phyloP scores from a whole-genome alignment of 2,797 vertebrate species.

The Acanthornis magna region DNA sequence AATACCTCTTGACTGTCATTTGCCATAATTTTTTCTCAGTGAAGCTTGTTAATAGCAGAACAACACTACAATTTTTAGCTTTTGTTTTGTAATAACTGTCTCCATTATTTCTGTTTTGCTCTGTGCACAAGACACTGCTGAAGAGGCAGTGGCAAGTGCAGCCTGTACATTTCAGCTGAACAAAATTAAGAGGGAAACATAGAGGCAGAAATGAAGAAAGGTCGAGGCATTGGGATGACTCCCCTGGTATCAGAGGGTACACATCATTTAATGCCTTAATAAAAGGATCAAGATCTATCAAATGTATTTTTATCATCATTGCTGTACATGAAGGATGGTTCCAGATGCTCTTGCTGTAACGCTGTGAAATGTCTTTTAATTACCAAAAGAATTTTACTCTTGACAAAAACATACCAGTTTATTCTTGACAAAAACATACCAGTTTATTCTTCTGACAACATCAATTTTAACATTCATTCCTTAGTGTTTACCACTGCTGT shows the following conservation, averaged over 20 bases:
- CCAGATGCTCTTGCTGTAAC: background rate
- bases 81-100: background rate
- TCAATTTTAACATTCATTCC: background rate
- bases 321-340: background rate
- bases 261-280: background rate
- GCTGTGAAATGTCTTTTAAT: background rate
- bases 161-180: background rate
- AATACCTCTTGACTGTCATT: background rate
- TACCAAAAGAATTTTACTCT: background rate
- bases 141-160: background rate
- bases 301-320: background rate
- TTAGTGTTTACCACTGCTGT: background rate
- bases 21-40: background rate
- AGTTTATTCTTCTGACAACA: background rate
- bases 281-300: background rate
- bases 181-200: background rate
- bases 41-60: background rate
- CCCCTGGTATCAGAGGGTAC: background rate
- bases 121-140: background rate
- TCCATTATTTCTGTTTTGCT: background rate
- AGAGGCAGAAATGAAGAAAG: background rate
- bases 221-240: background rate
- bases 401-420: background rate
- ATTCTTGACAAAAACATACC: background rate
- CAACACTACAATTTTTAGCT: background rate